phyloP scores from a whole-genome alignment of 2,797 vertebrate species.

The Cephalopachus bancanus region DNA sequence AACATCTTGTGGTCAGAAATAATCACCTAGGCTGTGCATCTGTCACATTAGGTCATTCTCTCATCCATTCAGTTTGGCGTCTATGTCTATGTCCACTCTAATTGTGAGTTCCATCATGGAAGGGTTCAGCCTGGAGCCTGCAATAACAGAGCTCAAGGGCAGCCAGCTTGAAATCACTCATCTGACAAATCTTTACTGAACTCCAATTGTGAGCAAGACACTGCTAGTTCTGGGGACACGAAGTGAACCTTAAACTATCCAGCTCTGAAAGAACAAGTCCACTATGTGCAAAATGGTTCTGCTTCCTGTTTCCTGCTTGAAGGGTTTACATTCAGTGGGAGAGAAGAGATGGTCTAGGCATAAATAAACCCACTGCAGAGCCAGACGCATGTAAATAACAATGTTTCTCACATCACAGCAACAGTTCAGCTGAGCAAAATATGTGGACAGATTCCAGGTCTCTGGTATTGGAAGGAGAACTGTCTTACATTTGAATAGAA shows the following conservation, averaged over 20 bases:
- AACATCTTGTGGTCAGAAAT: neutral
- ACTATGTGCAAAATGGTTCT: neutral
- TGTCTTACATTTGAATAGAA: neutral
- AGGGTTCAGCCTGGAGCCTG: neutral
- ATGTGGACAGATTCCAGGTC: neutral
- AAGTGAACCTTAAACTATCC: neutral
- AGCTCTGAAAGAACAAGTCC: neutral
- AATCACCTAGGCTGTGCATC: neutral
- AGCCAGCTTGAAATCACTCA: neutral
- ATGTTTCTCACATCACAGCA: neutral
- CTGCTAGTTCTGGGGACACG: neutral
- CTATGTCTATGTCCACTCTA: fast-evolving
- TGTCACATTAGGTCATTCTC: neutral
- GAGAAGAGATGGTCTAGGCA: neutral
- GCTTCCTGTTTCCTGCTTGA: neutral
- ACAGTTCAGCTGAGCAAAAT: neutral
- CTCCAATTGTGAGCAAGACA: neutral
- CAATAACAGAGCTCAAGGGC: neutral
- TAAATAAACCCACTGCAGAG: neutral
- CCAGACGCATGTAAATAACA: neutral
- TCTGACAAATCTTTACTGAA: neutral
- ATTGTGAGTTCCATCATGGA: neutral
- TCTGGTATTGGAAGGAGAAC: neutral
- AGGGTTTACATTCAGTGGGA: neutral
- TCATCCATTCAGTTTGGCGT: neutral